A percentile compares a stretch with the other conserved stretches of the same genome.
phyloP scores from a whole-genome alignment of 2,113 vertebrate genomes.

The Elephantulus edwardii region DNA sequence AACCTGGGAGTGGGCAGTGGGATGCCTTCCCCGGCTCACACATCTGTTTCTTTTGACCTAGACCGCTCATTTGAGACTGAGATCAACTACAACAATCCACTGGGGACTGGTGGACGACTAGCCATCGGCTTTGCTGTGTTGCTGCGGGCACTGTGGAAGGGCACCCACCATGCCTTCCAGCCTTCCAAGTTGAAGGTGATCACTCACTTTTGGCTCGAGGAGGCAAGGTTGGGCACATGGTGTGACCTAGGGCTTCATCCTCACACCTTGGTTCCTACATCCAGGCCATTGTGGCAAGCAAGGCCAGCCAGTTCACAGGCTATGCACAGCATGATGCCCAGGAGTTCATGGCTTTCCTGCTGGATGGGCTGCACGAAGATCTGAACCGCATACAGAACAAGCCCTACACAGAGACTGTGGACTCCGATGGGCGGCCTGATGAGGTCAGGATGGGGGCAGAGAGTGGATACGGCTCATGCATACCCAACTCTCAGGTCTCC shows the following conservation, averaged over 20 bases:
- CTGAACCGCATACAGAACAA: constrained; percentile 99
- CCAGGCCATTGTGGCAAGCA: constrained; percentile 97
- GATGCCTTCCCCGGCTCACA: neutral
- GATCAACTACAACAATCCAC: constrained; percentile 96
- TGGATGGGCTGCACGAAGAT: constrained; percentile 98
- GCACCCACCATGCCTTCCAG: constrained; percentile 97
- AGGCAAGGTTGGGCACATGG: rapidly evolving
- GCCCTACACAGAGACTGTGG: constrained; percentile 97
- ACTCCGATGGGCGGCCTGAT: constrained; percentile 95
- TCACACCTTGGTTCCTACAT: neutral
- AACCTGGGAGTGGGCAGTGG: neutral
- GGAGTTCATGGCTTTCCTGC: constrained; percentile 98
- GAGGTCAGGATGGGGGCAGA: constrained; percentile 84
- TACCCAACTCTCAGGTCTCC: rapidly evolving
- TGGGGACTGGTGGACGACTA: constrained; percentile 95
- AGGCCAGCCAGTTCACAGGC: constrained; percentile 98
- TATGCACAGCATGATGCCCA: constrained; percentile 98
- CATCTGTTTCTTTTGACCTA: constrained; percentile 68
- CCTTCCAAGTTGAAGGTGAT: constrained; percentile 97
- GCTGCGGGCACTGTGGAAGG: constrained; percentile 96
- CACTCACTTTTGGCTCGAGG: rapidly evolving
- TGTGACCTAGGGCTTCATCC: neutral
- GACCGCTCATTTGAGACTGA: constrained; percentile 96
- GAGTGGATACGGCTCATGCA: neutral
- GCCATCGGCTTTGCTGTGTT: constrained; percentile 97